phyloP scores from a whole-genome alignment of 2,113 vertebrate genomes.

The Paedocypris sp. region DNA sequence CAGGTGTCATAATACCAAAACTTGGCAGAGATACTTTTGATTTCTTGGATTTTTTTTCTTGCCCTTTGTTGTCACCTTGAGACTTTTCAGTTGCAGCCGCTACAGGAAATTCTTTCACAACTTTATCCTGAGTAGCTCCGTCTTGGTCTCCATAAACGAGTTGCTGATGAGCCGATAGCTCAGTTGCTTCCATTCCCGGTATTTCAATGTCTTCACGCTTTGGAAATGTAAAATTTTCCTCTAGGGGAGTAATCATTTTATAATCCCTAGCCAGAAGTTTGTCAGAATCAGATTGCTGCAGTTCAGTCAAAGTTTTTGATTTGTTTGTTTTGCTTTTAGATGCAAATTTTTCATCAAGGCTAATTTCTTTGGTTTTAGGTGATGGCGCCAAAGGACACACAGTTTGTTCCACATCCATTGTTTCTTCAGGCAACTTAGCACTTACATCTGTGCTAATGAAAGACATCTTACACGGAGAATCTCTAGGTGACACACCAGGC shows the following conservation, averaged over 20 bases:
- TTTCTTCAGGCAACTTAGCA: slow-evolving; percentile 19
- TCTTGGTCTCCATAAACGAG: slow-evolving; percentile 17
- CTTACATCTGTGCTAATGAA: slow-evolving; percentile 42
- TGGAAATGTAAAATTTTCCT: slow-evolving; percentile 32
- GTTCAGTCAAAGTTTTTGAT: slow-evolving; percentile 17
- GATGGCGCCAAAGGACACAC: slow-evolving; percentile 32
- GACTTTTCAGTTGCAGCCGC: background rate
- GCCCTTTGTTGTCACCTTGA: slow-evolving; percentile 20
- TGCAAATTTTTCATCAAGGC: slow-evolving; percentile 36
- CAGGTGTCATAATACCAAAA: slow-evolving; percentile 43
- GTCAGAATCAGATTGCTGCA: background rate
- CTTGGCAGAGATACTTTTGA: slow-evolving; percentile 35
- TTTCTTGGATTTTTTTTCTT: slow-evolving; percentile 43
- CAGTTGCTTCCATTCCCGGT: slow-evolving; percentile 41
- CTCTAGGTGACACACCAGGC: slow-evolving; percentile 48
- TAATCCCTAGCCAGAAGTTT: background rate
- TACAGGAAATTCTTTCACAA: background rate
- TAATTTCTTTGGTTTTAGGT: slow-evolving; percentile 37
- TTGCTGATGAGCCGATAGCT: slow-evolving; percentile 2
- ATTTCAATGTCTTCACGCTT: slow-evolving; percentile 43
- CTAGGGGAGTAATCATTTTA: background rate
- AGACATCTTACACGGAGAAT: slow-evolving; percentile 45
- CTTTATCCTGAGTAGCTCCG: background rate
- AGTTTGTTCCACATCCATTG: slow-evolving; percentile 15
- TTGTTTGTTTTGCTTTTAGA: slow-evolving; percentile 31